phyloP scores from a whole-genome alignment of 2,113 vertebrate species.

The Crotalus tigris region DNA sequence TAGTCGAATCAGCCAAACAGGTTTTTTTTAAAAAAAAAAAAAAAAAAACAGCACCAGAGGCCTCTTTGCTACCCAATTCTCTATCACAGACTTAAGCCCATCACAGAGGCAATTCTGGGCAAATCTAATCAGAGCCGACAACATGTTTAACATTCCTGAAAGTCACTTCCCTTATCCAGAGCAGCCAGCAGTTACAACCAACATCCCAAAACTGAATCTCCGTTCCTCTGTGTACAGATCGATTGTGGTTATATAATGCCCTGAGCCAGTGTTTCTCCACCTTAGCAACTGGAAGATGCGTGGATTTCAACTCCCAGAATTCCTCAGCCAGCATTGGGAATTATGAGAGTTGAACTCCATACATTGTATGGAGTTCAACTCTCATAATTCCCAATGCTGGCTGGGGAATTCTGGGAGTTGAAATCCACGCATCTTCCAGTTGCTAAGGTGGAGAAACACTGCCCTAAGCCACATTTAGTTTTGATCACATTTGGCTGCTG shows the following conservation, averaged over 20 bases:
- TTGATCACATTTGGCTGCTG: background rate
- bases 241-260: background rate
- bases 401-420: too few species aligned
- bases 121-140: background rate
- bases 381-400: too few species aligned
- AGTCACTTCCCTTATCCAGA: background rate
- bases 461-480: background rate
- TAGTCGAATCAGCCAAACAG: background rate
- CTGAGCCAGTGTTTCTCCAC: background rate
- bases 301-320: too few species aligned
- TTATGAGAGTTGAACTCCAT: too few species aligned
- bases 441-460: too few species aligned
- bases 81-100: background rate
- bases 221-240: background rate
- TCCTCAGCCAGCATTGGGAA: too few species aligned
- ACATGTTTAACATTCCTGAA: background rate
- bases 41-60: background rate
- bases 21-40: background rate
- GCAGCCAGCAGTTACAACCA: background rate
- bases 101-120: background rate
- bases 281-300: too few species aligned
- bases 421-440: too few species aligned
- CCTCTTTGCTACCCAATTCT: background rate
- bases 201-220: background rate
- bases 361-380: too few species aligned